Evolutionary conservation across 2,113 vertebrate genomes (phyloP).

Genomic region (Struthio camelus): DNA sequence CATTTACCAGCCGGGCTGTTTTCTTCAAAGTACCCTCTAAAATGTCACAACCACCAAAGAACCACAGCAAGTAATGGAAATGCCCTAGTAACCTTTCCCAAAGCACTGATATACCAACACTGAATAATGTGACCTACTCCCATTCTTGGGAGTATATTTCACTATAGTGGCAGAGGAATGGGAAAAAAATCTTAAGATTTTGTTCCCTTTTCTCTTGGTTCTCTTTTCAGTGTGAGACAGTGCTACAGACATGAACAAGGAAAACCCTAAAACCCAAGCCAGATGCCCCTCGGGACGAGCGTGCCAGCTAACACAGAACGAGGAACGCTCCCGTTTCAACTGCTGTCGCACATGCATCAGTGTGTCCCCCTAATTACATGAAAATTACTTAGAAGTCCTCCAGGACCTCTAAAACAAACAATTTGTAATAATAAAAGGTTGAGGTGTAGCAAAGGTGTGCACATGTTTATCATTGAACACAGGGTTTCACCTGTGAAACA

Average conservation of each 20-base stretch:
- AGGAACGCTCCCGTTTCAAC: not conserved
- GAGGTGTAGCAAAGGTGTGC: not conserved
- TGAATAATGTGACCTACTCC: conserved; percentile 39
- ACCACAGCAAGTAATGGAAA: conserved; percentile 59
- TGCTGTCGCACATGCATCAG: not conserved
- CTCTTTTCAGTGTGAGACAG: not conserved
- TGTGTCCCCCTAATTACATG: not conserved
- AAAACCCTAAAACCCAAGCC: conserved; percentile 28
- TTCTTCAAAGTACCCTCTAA: conserved; percentile 63
- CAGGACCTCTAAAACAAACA: conserved; percentile 11
- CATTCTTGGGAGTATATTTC: conserved; percentile 31
- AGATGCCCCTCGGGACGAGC: not conserved
- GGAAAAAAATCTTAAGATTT: not conserved
- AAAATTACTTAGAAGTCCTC: conserved; percentile 16
- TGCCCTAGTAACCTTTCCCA: conserved; percentile 50
- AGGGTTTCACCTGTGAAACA: not conserved
- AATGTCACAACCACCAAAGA: conserved; percentile 55
- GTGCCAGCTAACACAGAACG: not conserved
- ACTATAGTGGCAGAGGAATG: not conserved
- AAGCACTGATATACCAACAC: not conserved
- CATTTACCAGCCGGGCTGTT: conserved; percentile 37
- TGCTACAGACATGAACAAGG: not conserved
- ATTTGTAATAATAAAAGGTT: not conserved
- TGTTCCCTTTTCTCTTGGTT: conserved; percentile 42
- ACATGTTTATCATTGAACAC: not conserved